These are phyloP conservation scores for Leptoclinus maculatus DNA, from an alignment of 2,797 vertebrate species.

Conservation along the genomic window DNA sequence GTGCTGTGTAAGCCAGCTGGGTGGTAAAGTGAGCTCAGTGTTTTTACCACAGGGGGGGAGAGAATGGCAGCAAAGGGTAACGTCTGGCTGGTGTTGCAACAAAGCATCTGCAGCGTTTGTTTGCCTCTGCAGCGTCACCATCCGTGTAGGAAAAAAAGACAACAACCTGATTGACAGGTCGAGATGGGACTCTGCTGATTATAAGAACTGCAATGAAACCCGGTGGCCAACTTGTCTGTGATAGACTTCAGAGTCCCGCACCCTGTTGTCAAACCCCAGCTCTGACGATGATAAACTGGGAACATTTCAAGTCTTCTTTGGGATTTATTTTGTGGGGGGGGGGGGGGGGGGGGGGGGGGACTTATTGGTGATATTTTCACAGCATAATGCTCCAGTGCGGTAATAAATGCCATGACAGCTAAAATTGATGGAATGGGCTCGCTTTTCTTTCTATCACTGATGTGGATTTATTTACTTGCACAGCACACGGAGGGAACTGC, in stretches of 20 bases:
- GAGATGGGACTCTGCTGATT: constrained; percentile 32
- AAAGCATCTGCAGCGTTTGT: constrained; percentile 29
- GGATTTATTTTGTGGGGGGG: constrained; percentile 12
- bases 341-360: not conserved
- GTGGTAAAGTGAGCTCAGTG: constrained; percentile 66
- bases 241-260: constrained; percentile 47
- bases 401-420: constrained; percentile 72
- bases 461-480: constrained; percentile 61
- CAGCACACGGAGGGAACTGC: constrained; percentile 31
- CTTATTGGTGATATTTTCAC: constrained; percentile 62
- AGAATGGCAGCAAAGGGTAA: constrained; percentile 35
- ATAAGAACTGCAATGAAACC: constrained; percentile 36
- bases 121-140: constrained; percentile 17
- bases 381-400: constrained; percentile 55
- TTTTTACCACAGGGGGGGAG: constrained; percentile 39
- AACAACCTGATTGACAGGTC: constrained; percentile 14
- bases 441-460: constrained; percentile 23
- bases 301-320: constrained; percentile 63
- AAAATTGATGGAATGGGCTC: constrained; percentile 66
- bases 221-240: constrained; percentile 46
- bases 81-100: constrained; percentile 32
- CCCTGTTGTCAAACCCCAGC: constrained; percentile 51
- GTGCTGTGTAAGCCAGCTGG: constrained; percentile 63
- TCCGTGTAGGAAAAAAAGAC: not conserved
- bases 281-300: constrained; percentile 60